Evolutionary conservation across 2,888 invertebrate species (phyloP), one percentile per base, ranked within the genome.

Genomic region (Rhagonycha lutea): DNA sequence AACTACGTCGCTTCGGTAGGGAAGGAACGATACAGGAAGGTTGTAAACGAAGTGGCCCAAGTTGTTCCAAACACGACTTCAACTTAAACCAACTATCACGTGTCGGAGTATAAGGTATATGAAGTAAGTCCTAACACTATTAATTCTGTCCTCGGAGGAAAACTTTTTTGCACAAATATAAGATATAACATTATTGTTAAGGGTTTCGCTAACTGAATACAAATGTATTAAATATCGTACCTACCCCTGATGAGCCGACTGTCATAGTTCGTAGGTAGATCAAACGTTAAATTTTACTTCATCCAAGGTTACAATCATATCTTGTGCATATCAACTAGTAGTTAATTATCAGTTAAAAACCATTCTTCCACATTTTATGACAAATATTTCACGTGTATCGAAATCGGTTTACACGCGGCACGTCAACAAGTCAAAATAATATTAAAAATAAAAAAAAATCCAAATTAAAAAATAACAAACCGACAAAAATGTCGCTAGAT

Each of bases 101-200:
- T 72, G 71, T 72, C 71, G 65, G 71, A 72, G 71, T 72, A 72
- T 72, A 72, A 12, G 12, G 18, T 18, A 32, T 72, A 68, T 62
- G 68, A 29, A 68, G 62, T 47, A 69, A 73, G 69, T 76, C 74
- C 69, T 79, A 80, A 79, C 79, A 76, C 79, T 73, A 79, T 79
- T 79, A 80, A 80, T 79, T 78, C 80, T 79, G 78, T 78, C 79
- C 80, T 73, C 77, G 47, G 73, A 80, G 76, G 69, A 73, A 72
- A 79, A 80, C 79, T 80, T 74, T 70, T 77, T 75, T 63, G 73
- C 75, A 74, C 77, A 78, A 79, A 80, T 78, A 78, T 76, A 72
- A 79, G 77, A 80, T 75, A 80, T 78, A 80, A 80, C 76, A 79
- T 80, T 70, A 77, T 79, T 77, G 75, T 73, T 75, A 71, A 70